Evolutionary conservation across 2,113 vertebrate species (phyloP).

Genomic region (Polyodon spathula): DNA sequence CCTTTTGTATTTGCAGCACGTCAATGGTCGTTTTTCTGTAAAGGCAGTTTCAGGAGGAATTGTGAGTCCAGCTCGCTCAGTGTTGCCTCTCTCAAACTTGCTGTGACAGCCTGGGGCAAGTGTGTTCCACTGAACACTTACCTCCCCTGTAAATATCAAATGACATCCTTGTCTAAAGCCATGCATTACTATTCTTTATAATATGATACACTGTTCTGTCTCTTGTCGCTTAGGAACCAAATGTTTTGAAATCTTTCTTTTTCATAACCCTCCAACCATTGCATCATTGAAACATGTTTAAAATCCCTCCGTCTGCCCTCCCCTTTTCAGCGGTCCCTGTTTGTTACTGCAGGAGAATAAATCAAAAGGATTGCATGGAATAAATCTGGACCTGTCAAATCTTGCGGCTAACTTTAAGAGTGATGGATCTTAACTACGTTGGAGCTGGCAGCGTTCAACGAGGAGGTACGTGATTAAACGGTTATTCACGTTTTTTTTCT

Average conservation of each 20-base stretch:
- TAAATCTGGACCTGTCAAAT: conserved; percentile 9
- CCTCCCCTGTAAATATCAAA: conserved; percentile 39
- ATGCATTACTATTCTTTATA: conserved; percentile 44
- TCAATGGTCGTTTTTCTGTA: too few relatives aligned
- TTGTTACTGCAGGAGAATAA: conserved; percentile 3
- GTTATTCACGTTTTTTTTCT: conserved; percentile 24
- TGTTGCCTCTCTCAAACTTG: conserved; percentile 26
- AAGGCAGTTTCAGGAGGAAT: too few relatives aligned
- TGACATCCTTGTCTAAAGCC: conserved; percentile 48
- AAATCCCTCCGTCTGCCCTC: conserved; percentile 30
- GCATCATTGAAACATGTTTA: conserved; percentile 40
- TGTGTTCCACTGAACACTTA: conserved; percentile 40
- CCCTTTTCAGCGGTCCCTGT: conserved; percentile 12
- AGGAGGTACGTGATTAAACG: conserved; percentile 37
- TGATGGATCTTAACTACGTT: conserved; percentile 29
- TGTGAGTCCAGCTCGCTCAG: too few relatives aligned
- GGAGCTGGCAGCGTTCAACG: conserved; percentile 25
- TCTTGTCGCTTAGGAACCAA: conserved; percentile 52
- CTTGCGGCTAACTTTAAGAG: conserved; percentile 40
- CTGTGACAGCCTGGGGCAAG: conserved; percentile 58
- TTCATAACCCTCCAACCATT: conserved; percentile 28
- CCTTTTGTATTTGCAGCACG: too few relatives aligned
- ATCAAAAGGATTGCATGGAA: conserved; percentile 16
- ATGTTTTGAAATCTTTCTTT: conserved; percentile 47
- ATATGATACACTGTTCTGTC: conserved; percentile 35